Percentiles rank a stretch among this genome's conserved stretches.
phyloP scores from a whole-genome alignment of 1,140 invertebrate species.

The Microplitis demolitor region DNA sequence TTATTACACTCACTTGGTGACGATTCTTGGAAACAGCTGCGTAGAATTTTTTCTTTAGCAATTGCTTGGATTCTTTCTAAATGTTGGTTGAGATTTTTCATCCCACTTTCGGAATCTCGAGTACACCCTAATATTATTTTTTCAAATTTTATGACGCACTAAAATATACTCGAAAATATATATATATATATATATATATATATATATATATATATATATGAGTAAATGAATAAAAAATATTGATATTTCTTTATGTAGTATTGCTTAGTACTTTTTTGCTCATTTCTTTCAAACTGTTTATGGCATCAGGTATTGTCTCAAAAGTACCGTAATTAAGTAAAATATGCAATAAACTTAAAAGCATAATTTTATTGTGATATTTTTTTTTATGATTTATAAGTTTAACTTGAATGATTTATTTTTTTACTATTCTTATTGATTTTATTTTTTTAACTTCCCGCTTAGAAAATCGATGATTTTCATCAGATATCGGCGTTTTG shows the following conservation, averaged over 20 bases:
- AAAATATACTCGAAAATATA: neutral
- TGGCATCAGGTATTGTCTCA: neutral
- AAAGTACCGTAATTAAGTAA: conserved; percentile 22
- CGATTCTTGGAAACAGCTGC: conserved; percentile 35
- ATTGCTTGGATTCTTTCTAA: neutral
- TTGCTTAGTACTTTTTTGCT: neutral
- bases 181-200: neutral
- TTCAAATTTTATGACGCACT: neutral
- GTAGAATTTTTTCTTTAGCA: neutral
- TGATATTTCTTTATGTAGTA: neutral
- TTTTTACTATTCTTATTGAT: neutral
- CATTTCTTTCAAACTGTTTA: conserved; percentile 3
- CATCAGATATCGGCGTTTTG: too few species aligned
- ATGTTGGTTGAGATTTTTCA: conserved; percentile 1
- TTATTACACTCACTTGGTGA: neutral
- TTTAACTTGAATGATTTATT: neutral
- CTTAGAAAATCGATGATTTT: too few species aligned
- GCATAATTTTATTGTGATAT: too few species aligned
- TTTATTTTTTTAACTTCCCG: too few species aligned
- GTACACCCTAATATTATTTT: neutral
- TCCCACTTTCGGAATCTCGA: neutral
- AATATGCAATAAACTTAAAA: conserved; percentile 9
- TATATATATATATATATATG: neutral
- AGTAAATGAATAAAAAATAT: neutral
- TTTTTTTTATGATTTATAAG: neutral